Conservation (phyloP, 2,113 vertebrate genomes). For the Motacilla tschutschensis region DNA sequence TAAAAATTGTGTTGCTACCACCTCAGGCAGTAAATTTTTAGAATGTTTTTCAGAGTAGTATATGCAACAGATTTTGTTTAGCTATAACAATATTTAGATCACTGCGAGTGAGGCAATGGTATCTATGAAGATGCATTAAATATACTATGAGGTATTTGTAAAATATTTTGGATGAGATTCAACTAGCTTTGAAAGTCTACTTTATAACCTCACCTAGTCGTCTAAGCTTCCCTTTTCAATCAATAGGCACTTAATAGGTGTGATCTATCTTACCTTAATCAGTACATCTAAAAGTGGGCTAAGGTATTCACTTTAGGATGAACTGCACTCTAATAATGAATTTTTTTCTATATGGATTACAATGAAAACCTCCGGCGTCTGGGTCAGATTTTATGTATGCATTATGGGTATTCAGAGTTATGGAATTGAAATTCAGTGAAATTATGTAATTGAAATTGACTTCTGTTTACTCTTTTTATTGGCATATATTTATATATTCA, state of each 20-base stretch:
- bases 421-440: not conserved
- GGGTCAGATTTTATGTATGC: not conserved
- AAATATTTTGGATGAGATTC: not conserved
- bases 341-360: not conserved
- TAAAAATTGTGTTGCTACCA: not conserved
- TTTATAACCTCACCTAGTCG: not conserved
- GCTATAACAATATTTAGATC: not conserved
- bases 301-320: not conserved
- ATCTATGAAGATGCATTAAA: rapidly evolving
- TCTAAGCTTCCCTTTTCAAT: not conserved
- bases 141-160: not conserved
- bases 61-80: not conserved
- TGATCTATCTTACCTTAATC: not conserved
- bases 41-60: rapidly evolving
- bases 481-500: not conserved
- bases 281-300: not conserved
- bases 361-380: not conserved
- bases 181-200: not conserved
- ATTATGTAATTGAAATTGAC: not conserved
- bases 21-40: not conserved
- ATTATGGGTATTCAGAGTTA: not conserved
- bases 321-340: not conserved
- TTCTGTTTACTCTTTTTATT: not conserved
- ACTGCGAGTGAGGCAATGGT: not conserved
- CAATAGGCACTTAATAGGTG: not conserved